These are phyloP conservation scores for Ciconia stormi DNA, from an alignment of 2,113 vertebrate species.

Conservation along the genomic window DNA sequence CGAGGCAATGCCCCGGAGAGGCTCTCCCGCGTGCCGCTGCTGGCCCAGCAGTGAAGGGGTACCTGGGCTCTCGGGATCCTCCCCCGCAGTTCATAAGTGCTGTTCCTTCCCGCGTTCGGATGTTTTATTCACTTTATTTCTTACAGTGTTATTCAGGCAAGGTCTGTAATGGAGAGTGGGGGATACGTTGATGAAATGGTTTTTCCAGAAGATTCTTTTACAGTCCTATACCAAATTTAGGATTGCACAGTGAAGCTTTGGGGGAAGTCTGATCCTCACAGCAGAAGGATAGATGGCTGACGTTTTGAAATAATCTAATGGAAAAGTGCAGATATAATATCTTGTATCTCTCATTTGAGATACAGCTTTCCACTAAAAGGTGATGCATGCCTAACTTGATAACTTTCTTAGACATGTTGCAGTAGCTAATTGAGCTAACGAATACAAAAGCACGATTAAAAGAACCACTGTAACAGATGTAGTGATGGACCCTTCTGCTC, in stretches of 20 bases:
- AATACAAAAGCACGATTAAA: neutral
- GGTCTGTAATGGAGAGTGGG: neutral
- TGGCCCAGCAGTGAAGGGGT: neutral
- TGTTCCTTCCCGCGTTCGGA: neutral
- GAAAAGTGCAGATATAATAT: neutral
- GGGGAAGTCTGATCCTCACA: neutral
- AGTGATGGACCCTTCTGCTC: neutral
- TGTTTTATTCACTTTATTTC: neutral
- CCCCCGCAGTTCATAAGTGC: neutral
- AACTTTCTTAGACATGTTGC: neutral
- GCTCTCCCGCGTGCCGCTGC: neutral
- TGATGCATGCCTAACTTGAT: neutral
- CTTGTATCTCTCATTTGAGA: neutral
- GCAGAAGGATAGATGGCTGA: neutral
- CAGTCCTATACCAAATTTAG: neutral
- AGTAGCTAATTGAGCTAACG: neutral
- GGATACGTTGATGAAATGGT: neutral
- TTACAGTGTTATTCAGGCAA: neutral
- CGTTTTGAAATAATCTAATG: neutral
- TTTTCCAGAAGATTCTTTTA: neutral
- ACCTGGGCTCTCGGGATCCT: neutral
- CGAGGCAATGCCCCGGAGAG: neutral
- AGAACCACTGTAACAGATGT: neutral
- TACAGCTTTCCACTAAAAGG: neutral
- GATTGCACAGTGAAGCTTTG: neutral